Base-by-base conservation (phyloP, 2,888 invertebrate species). In the Zelleria hepariella region DNA sequence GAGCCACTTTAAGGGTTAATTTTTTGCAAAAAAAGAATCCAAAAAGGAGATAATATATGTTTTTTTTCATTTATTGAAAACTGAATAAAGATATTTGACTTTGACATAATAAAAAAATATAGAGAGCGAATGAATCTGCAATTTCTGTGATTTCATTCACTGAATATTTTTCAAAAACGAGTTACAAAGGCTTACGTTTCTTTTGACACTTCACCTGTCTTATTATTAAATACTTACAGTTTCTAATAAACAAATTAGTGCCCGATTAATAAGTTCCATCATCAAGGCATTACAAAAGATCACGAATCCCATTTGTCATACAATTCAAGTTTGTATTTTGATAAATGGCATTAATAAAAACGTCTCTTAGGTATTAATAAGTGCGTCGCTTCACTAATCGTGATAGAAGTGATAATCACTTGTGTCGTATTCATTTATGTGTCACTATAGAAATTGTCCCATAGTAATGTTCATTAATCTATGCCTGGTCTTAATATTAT, bases 321-420 rank as follows among this genome's bases (percentile, higher is more conserved):
- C 51, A 21, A 51, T 51, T 21, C 51, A 51, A 51, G 51, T 51
- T n/a, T 10, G 3, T 51, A 51, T 51, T 51, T 20, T 75, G 78
- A 78, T 70, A 66, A 65, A 79, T 80, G 65, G 73, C 68, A 80
- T 80, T 78, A 80, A 80, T 78, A 72, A 72, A 74, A 73, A 42
- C 67, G 10, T 18, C 51, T 51, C 21, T 42, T 42, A 42, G n/a
- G 51, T 51, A 51, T 51, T 51, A 51, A 51, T 32, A 32, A 32
- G 2, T 15, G 32, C 32, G 15, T 32, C 32, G 32, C 32, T 0
- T 42, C 15, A 42, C 32, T 42, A 42, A 42, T 42, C 32, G 15
- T 42, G 32, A 42, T 3, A 15, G 10, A 42, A 42, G n/a, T n/a
- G 32, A 42, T 42, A 15, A 15, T 42, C 32, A 3, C 15, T 15